These are phyloP conservation scores for Arothron firmamentum DNA, from an alignment of 2,113 vertebrate species.

Conservation along the genomic window DNA sequence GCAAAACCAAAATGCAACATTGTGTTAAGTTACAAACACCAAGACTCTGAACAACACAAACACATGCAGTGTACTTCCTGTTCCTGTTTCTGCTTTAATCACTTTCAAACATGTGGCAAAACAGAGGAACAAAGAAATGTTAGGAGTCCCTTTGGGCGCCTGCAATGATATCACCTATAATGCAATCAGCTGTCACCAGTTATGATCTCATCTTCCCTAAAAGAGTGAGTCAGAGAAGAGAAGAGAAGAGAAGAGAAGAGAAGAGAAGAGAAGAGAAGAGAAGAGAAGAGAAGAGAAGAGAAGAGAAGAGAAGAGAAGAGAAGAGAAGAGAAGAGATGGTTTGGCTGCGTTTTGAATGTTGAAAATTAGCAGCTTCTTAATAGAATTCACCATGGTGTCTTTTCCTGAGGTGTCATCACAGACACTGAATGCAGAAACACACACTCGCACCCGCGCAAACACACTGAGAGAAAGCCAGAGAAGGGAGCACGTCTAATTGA, in stretches of 20 bases:
- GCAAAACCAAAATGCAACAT: too few species aligned
- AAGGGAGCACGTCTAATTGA: conserved; percentile 63
- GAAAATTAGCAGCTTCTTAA: conserved; percentile 50
- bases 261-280: conserved; percentile 18
- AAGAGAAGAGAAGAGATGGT: conserved; percentile 16
- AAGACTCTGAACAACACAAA: too few species aligned
- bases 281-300: not conserved
- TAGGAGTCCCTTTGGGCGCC: conserved; percentile 1
- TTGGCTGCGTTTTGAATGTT: conserved; percentile 44
- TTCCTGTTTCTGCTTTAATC: not conserved
- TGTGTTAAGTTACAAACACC: too few species aligned
- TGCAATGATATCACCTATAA: conserved; percentile 49
- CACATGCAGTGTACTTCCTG: too few species aligned
- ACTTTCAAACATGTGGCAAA: conserved; percentile 1
- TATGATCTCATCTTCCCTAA: conserved; percentile 39
- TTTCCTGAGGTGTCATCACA: conserved; percentile 54
- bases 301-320: conserved; percentile 1
- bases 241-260: conserved; percentile 7
- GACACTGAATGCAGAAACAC: conserved; percentile 17
- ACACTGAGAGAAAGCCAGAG: conserved; percentile 33
- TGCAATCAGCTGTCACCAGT: conserved; percentile 55
- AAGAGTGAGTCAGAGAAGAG: conserved; percentile 35
- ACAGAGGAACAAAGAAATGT: not conserved
- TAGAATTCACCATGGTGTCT: conserved; percentile 52
- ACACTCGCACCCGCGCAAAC: conserved; percentile 16